Percentiles rank a stretch among this genome's conserved stretches.
Evolutionary conservation across 64 coral and sea anemone species (phyloP).

Genomic region (Montipora cactus): DNA sequence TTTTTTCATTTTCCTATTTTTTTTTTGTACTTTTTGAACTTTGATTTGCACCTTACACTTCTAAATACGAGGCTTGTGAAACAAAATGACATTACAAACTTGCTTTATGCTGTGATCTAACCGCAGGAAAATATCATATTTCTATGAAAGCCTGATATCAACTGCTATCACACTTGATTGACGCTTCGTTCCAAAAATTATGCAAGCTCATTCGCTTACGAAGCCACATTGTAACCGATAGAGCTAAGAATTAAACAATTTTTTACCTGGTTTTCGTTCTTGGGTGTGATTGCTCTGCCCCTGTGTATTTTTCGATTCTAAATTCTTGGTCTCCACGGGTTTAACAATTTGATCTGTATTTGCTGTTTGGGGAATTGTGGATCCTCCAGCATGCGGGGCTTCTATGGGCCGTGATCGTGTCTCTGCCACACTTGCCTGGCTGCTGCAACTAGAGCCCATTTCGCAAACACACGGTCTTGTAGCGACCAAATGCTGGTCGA

Average conservation of each 20-base stretch:
- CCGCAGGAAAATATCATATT: slow-evolving; percentile 42
- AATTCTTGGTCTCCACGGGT: not conserved
- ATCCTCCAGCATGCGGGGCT: not conserved
- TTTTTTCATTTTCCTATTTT: not conserved
- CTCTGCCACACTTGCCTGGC: slow-evolving; percentile 10
- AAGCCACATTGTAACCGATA: not conserved
- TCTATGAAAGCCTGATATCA: not conserved
- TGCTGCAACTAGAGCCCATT: slow-evolving; percentile 65
- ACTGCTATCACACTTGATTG: not conserved
- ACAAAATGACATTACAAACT: not conserved
- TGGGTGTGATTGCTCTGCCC: not conserved
- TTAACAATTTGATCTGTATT: slow-evolving; percentile 6
- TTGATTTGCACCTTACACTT: not conserved
- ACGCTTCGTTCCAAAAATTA: not conserved
- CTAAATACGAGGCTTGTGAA: not conserved
- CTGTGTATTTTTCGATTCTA: not conserved
- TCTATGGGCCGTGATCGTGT: not conserved
- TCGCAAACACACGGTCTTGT: not conserved
- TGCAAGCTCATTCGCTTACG: not conserved
- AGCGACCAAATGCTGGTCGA: not conserved
- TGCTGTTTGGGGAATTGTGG: not conserved
- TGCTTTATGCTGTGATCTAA: not conserved
- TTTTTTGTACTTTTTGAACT: too few species aligned
- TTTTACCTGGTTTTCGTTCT: slow-evolving; percentile 21
- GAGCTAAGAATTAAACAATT: not conserved